phyloP scores from a whole-genome alignment of 2,888 invertebrate species.

The Tipula vernalis region DNA sequence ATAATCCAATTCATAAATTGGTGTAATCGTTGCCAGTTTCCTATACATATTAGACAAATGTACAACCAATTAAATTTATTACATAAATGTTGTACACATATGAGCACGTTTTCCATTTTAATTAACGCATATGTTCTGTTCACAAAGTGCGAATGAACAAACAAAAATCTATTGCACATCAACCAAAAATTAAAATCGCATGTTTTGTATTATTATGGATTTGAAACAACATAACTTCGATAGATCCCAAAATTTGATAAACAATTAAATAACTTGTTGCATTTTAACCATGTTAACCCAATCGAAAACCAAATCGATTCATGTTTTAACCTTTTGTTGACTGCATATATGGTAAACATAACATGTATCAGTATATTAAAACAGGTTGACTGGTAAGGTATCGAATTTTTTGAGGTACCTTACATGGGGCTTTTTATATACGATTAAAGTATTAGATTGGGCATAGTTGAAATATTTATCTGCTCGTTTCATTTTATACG shows the following conservation, averaged over 20 bases:
- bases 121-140: background rate
- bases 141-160: background rate
- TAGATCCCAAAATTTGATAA: background rate
- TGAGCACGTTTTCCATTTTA: background rate
- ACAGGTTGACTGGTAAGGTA: background rate
- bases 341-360: background rate
- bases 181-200: background rate
- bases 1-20: background rate
- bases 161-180: background rate
- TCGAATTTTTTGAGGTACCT: background rate
- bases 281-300: background rate
- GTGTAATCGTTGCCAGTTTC: background rate
- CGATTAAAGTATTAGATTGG: background rate
- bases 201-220: background rate
- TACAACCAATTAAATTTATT: background rate
- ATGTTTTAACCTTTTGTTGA: background rate
- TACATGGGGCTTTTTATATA: background rate
- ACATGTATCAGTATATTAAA: background rate
- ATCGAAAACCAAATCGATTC: background rate
- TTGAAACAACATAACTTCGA: background rate
- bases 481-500: background rate
- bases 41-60: background rate
- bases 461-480: background rate
- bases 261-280: background rate
- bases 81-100: background rate